Percentiles rank a stretch among this genome's conserved stretches.
Evolutionary conservation across 2,888 invertebrate species (phyloP).

Genomic region (Erpobdella octoculata): DNA sequence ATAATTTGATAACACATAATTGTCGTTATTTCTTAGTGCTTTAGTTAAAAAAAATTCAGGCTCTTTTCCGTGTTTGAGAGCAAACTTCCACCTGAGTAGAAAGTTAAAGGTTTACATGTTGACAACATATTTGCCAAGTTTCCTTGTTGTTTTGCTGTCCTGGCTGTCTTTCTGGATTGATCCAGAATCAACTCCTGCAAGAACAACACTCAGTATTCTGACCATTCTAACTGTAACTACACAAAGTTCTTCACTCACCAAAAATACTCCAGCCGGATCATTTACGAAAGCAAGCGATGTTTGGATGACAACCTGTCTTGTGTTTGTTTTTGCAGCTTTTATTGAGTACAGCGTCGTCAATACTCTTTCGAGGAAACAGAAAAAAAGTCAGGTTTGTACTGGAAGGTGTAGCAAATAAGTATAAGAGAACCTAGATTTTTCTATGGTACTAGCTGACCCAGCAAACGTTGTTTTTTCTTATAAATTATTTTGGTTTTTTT

Average conservation of each 20-base stretch:
- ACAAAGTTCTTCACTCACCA: conserved; percentile 28
- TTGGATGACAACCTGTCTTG: conserved; percentile 34
- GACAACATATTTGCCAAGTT: conserved; percentile 38
- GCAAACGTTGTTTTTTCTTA: too few species aligned
- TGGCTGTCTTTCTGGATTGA: conserved; percentile 42
- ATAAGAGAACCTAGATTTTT: too few species aligned
- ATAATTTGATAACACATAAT: too few species aligned
- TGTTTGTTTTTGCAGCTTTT: conserved; percentile 32
- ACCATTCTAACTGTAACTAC: conserved; percentile 38
- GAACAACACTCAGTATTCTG: conserved; percentile 39
- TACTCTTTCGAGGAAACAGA: conserved; percentile 25
- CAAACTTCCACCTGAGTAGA: conserved; percentile 35
- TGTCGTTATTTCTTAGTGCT: background rate
- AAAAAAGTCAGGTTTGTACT: background rate
- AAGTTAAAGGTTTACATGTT: conserved; percentile 37
- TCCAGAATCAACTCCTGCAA: conserved; percentile 39
- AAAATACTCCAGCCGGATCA: conserved; percentile 27
- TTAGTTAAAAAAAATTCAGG: conserved; percentile 24
- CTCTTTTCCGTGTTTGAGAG: conserved; percentile 36
- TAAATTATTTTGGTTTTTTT: too few species aligned
- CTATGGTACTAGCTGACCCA: too few species aligned
- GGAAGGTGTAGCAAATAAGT: too few species aligned
- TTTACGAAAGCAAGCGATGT: conserved; percentile 33
- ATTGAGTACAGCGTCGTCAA: conserved; percentile 34
- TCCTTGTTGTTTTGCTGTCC: conserved; percentile 39